A percentile compares a stretch with the other conserved stretches of the same genome.
phyloP scores from a whole-genome alignment of 2,113 vertebrate genomes.

The Cichladusa arquata region DNA sequence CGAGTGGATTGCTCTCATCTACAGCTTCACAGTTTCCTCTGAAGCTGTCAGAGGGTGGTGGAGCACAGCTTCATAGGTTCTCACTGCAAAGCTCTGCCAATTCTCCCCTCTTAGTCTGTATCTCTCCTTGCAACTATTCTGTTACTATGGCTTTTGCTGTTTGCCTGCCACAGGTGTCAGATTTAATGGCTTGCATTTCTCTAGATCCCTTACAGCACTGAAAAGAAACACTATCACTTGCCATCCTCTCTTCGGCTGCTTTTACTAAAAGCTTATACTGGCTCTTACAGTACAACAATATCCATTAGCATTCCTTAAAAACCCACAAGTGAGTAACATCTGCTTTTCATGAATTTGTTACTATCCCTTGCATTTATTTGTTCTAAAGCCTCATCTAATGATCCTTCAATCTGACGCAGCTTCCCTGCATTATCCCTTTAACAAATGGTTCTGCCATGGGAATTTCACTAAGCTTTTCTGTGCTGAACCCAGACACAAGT shows the following conservation, averaged over 20 bases:
- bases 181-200: background rate
- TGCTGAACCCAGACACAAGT: accelerated
- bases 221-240: background rate
- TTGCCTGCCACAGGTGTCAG: background rate
- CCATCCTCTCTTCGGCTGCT: background rate
- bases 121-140: background rate
- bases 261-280: background rate
- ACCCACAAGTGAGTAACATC: background rate
- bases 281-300: background rate
- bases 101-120: background rate
- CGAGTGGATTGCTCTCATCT: accelerated
- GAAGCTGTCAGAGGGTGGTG: background rate
- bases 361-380: background rate
- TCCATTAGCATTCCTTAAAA: background rate
- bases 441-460: background rate
- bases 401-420: background rate
- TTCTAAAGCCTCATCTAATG: background rate
- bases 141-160: background rate
- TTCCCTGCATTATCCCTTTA: conserved; percentile 1
- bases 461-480: background rate
- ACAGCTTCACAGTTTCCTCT: background rate
- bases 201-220: background rate
- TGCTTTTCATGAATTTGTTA: background rate
- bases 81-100: background rate
- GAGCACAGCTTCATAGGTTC: background rate